Conservation (phyloP, 2,797 vertebrate species). For the Macroramphosus scolopax region DNA sequence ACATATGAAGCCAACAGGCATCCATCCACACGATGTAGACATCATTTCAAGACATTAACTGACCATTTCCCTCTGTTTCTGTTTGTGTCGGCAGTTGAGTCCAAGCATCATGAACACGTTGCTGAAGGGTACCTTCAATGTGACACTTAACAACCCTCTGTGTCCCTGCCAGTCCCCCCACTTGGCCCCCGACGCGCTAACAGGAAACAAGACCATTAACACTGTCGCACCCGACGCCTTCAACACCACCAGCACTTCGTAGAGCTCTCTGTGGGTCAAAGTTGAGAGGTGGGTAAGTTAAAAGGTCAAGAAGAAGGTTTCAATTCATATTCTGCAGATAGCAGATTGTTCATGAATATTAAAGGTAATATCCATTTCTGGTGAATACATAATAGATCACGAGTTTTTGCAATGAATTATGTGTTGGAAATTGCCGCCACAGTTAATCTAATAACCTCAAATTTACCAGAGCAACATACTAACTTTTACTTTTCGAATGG, state of each 20-base stretch:
- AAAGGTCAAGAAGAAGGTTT: constrained; percentile 34
- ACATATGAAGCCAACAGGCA: no score
- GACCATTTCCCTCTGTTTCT: background rate
- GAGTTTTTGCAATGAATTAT: no score
- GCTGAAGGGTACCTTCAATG: constrained; percentile 75
- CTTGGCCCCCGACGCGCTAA: constrained; percentile 6
- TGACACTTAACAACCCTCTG: constrained; percentile 66
- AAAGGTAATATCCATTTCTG: constrained; percentile 35
- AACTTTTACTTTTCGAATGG: constrained; percentile 2
- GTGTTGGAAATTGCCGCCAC: constrained; percentile 25
- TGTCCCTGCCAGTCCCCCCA: constrained; percentile 2
- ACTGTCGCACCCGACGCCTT: constrained; percentile 9
- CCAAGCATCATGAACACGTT: constrained; percentile 65
- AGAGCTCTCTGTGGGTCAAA: constrained; percentile 38
- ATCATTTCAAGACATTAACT: no score
- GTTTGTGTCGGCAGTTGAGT: constrained; percentile 59
- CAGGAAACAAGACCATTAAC: constrained; percentile 16
- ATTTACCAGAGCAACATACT: constrained; percentile 9
- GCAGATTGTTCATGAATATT: constrained; percentile 50
- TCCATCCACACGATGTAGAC: no score
- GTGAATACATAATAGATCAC: constrained; percentile 45
- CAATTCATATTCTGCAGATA: constrained; percentile 35
- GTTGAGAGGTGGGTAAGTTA: constrained; percentile 37
- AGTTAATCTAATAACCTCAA: constrained; percentile 35
- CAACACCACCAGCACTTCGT: constrained; percentile 29